A percentile compares a stretch with the other conserved stretches of the same genome.
Conservation (phyloP, 2,113 vertebrate genomes). For the Heteronetta atricapilla region DNA sequence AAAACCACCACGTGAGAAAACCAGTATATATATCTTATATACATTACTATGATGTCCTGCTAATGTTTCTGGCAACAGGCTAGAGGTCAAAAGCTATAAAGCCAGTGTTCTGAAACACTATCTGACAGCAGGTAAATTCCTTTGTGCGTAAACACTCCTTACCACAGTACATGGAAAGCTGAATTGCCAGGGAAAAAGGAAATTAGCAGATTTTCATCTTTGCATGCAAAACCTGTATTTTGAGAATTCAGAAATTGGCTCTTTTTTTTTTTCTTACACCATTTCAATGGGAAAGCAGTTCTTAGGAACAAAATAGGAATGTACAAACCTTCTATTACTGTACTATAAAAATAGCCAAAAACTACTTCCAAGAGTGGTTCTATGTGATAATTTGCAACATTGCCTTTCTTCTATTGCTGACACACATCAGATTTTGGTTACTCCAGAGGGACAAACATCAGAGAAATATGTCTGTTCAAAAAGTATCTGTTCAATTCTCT, state of each 20-base stretch:
- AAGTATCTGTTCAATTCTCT: background rate
- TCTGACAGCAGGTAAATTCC: background rate
- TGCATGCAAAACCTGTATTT: background rate
- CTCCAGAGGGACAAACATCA: background rate
- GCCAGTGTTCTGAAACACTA: background rate
- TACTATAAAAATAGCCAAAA: background rate
- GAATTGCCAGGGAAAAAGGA: background rate
- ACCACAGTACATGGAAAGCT: rapidly evolving
- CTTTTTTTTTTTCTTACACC: background rate
- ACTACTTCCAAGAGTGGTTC: background rate
- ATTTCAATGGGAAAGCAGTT: background rate
- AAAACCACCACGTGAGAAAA: background rate
- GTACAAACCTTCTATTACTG: background rate
- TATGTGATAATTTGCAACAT: background rate
- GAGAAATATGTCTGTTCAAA: background rate
- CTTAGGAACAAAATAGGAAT: background rate
- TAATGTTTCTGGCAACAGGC: background rate
- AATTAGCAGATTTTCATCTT: background rate
- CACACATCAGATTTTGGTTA: background rate
- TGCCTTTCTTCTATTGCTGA: background rate
- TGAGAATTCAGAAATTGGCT: background rate
- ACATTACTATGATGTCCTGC: background rate
- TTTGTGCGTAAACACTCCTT: too few species aligned
- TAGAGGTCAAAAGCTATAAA: background rate
- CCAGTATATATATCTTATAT: background rate